Base-by-base conservation (phyloP, 1,140 invertebrate genomes). In the Drosophila ogumai region DNA sequence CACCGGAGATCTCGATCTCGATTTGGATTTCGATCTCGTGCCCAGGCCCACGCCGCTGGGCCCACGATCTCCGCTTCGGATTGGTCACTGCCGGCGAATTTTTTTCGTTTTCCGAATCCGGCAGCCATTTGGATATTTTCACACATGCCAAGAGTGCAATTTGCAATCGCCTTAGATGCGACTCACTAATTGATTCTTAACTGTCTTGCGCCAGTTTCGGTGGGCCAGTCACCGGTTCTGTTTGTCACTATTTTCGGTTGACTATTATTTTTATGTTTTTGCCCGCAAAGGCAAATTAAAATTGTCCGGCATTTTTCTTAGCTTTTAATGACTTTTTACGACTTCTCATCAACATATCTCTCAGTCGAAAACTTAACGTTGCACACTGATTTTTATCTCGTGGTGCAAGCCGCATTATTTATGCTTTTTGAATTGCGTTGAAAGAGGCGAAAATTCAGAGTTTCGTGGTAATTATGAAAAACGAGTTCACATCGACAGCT, bases 141-240 rank as follows among this genome's bases (percentile, higher is more conserved):
- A 82, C 75, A 90, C 79, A 81, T 90, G 79, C 73, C 63, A 17
- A 40, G 4, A 55, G 34, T 64, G 63, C 59, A 75, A 68, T 79
- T 81, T 79, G 66, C 86, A 69, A 63, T 72, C 58, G 78, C 85
- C 77, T 52, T 75, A 74, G 68, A 82, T 88, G 72, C 64, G 57
- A 40, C 55, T 40, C 61, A 75, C 81, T 90, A 88, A 88, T 88
- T 90, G 85, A 90, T 88, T 88, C 85, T 88, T 85, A 56, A 90
- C 69, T 72, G 73, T 66, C 68, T 72, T 73, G 63, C 22, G 17
- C 66, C 63, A 49, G 55, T 54, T 81, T 71, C 40, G 65, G 25
- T 25, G 52, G 59, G 8, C 34, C 25, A 8, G 50, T 17, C 52
- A 59, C 61, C 64, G 47, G 67, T 79, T 79, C 50, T 54, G 38